Evolutionary conservation across 2,888 invertebrate genomes (phyloP).

Genomic region (Epiperipatus broadwayi): DNA sequence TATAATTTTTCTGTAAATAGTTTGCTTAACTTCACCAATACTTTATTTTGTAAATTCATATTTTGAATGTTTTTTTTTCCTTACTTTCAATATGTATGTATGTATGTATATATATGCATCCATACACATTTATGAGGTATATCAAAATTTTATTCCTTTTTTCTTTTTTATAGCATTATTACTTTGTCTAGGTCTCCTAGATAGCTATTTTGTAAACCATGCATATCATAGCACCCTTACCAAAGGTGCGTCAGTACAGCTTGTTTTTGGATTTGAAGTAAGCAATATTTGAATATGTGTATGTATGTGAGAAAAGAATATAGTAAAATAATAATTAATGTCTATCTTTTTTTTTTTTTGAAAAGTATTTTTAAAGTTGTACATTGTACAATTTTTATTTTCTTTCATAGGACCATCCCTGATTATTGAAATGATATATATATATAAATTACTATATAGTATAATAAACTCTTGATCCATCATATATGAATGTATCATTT

Average conservation of each 20-base stretch:
- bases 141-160: constrained; percentile 1
- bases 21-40: too few relatives aligned
- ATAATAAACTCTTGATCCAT: too few relatives aligned
- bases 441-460: too few relatives aligned
- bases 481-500: too few relatives aligned
- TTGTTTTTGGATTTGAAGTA: constrained; percentile 92
- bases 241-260: constrained; percentile 88
- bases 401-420: too few relatives aligned
- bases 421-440: background rate
- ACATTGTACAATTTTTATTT: too few relatives aligned
- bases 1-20: too few relatives aligned
- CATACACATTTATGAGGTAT: constrained; percentile 5
- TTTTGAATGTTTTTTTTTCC: constrained; percentile 12
- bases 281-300: background rate
- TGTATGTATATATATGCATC: constrained; percentile 15
- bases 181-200: constrained; percentile 55
- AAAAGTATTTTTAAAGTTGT: background rate
- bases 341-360: constrained; percentile 4
- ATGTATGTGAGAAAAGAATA: background rate
- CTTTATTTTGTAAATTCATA: constrained; percentile 17
- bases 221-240: constrained; percentile 78
- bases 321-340: constrained; percentile 15
- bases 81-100: constrained; percentile 9
- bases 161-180: constrained; percentile 53
- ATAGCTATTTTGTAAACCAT: constrained; percentile 72